Evolutionary conservation across 2,888 invertebrate genomes (phyloP), one percentile per base, ranked within the genome.

Genomic region (Drosophila quinaria): DNA sequence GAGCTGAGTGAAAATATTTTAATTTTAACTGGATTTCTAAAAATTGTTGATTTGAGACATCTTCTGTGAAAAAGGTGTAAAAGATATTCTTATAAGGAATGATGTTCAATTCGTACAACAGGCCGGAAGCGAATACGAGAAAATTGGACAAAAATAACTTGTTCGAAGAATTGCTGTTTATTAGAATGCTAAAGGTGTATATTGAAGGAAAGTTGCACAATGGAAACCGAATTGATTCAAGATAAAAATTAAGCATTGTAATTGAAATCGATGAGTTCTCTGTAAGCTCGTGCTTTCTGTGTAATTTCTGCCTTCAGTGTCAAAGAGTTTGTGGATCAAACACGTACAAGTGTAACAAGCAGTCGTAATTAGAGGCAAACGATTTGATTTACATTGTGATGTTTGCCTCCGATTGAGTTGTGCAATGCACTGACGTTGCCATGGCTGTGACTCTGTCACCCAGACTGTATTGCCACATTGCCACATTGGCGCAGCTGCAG

Each of bases 351-450:
- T 31, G 47, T 15, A 41, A 17, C 52, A 42, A 47, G 4, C 29
- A 10, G 13, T 29, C 19, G 19, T 17, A 65, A 59, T 37, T 59
- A 42, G 29, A 54, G 39, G 17, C n/a, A 4, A 33, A 42, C 9
- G n/a, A 39, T 44, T 35, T 33, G 17, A n/a, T 13, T 29, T 29
- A 29, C 29, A 29, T 29, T 29, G 29, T 29, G 29, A 29, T 29
- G 29, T 8, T 29, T 46, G 3, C 31, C 46, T 39, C 1, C 13
- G 11, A 33, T 11, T 25, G 35, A 39, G 37, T 69, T 75, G 59
- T 63, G 76, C 63, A 76, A 70, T 39, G 42, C 22, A 9, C 25
- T 39, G 11, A 8, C n/a, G 50, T 64, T 70, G 55, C 11, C 71
- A 70, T 52, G 46, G 25, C 33, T 41, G n/a, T 42, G 25, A 3